Percentiles rank a stretch among this genome's conserved stretches.
phyloP scores from a whole-genome alignment of 2,888 invertebrate genomes.

The Pterobdella sp. region DNA sequence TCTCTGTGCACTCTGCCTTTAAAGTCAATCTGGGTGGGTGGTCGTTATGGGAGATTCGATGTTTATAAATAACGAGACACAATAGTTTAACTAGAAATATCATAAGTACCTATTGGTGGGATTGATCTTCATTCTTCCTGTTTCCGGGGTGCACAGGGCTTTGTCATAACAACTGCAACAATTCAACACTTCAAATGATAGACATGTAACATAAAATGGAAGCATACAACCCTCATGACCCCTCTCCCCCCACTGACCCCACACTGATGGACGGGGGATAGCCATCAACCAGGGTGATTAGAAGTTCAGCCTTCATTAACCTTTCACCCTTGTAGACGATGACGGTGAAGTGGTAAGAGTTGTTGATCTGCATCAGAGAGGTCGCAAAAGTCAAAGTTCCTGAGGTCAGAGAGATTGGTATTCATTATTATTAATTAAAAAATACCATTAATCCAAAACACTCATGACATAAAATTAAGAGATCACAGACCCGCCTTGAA shows the following conservation, averaged over 20 bases:
- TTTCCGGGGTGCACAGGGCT: constrained; percentile 25
- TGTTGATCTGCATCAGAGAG: constrained; percentile 37
- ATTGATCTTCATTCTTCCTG: constrained; percentile 15
- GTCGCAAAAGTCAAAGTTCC: constrained; percentile 38
- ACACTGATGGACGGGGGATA: constrained; percentile 16
- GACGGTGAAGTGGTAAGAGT: constrained; percentile 39
- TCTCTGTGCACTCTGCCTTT: constrained; percentile 25
- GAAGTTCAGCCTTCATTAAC: constrained; percentile 2
- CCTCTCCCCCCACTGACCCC: constrained; percentile 14
- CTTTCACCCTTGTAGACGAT: constrained; percentile 35
- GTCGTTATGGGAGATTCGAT: too few relatives aligned
- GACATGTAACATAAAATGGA: not conserved
- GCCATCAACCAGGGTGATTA: constrained; percentile 20
- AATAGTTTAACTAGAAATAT: not conserved
- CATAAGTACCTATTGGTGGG: constrained; percentile 7
- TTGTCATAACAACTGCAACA: constrained; percentile 17
- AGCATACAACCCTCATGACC: not conserved
- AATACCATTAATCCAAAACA: not conserved
- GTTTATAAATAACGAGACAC: too few relatives aligned
- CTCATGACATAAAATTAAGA: not conserved
- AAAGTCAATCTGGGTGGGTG: constrained; percentile 23
- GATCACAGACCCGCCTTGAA: constrained; percentile 13
- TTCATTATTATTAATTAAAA: not conserved
- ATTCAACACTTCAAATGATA: not conserved
- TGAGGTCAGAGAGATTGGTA: not conserved